These are phyloP conservation scores for Rhabdomys dilectus DNA, from an alignment of 2,113 vertebrate genomes.

Conservation along the genomic window DNA sequence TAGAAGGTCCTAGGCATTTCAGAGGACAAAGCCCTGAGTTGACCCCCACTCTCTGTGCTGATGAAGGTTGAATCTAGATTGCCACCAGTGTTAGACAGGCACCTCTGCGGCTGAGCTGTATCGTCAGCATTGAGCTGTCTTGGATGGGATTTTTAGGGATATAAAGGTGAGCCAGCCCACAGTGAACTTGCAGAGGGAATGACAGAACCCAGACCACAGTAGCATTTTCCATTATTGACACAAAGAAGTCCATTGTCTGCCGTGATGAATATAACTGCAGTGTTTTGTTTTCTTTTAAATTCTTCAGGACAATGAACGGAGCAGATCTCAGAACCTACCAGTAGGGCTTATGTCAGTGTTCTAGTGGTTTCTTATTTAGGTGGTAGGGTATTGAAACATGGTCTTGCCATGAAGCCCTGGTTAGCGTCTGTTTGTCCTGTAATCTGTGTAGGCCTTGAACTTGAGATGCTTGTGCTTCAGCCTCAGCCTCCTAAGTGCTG, in stretches of 20 bases:
- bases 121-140: neutral
- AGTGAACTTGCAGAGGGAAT: neutral
- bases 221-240: slow-evolving; percentile 42
- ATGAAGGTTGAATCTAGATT: neutral
- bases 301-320: slow-evolving; percentile 57
- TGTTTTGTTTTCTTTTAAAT: slow-evolving; percentile 67
- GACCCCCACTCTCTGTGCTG: neutral
- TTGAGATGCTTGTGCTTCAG: neutral
- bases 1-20: neutral
- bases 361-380: slow-evolving; percentile 53
- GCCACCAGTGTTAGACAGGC: neutral
- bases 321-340: slow-evolving; percentile 14
- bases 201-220: neutral
- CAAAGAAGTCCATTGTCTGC: slow-evolving; percentile 51
- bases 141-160: slow-evolving; percentile 32
- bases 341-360: slow-evolving; percentile 59
- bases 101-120: neutral
- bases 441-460: neutral
- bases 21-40: slow-evolving; percentile 1
- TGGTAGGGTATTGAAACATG: too few relatives aligned
- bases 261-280: slow-evolving; percentile 47
- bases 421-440: neutral
- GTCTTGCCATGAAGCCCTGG: neutral
- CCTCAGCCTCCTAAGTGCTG: neutral
- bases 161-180: slow-evolving; percentile 4